Evolutionary conservation across 1,140 invertebrate species (phyloP).

Genomic region (Holotrichia oblita): DNA sequence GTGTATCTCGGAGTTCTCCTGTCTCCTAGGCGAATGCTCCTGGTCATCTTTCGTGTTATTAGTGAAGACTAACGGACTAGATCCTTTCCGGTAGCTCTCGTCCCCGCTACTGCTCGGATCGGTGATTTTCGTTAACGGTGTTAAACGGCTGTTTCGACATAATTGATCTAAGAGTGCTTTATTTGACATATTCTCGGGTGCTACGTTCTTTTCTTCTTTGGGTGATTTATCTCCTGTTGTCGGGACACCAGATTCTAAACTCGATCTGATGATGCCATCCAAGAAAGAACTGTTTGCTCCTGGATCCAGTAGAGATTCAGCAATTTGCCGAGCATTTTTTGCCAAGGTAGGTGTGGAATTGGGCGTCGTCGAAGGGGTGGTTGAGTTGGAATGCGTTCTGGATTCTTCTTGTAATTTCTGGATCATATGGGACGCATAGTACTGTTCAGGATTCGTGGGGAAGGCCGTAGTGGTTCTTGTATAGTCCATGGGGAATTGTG

Average conservation of each 20-base stretch:
- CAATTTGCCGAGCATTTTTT: slow-evolving; percentile 69
- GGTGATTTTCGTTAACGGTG: slow-evolving; percentile 64
- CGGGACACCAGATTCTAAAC: slow-evolving; percentile 72
- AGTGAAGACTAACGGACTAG: slow-evolving; percentile 56
- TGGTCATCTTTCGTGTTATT: slow-evolving; percentile 40
- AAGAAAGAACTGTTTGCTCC: slow-evolving; percentile 75
- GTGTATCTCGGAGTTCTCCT: slow-evolving; percentile 50
- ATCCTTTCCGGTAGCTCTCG: slow-evolving; percentile 55
- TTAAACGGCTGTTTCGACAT: slow-evolving; percentile 69
- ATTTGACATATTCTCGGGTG: slow-evolving; percentile 66
- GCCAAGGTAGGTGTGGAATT: slow-evolving; percentile 57
- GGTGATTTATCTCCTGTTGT: slow-evolving; percentile 50
- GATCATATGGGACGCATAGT: slow-evolving; percentile 85
- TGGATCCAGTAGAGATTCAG: slow-evolving; percentile 70
- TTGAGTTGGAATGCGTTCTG: slow-evolving; percentile 51
- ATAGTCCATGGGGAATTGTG: slow-evolving; percentile 65
- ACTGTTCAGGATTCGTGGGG: slow-evolving; percentile 68
- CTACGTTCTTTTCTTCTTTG: slow-evolving; percentile 58
- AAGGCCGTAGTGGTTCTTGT: slow-evolving; percentile 62
- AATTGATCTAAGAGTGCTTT: slow-evolving; percentile 77
- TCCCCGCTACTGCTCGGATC: slow-evolving; percentile 55
- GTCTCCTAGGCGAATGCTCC: slow-evolving; percentile 35
- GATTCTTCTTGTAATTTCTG: slow-evolving; percentile 76
- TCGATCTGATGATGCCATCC: slow-evolving; percentile 83
- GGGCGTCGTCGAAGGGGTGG: slow-evolving; percentile 52